Conservation (phyloP, 2,888 invertebrate species). For the Agrotis segetum region DNA sequence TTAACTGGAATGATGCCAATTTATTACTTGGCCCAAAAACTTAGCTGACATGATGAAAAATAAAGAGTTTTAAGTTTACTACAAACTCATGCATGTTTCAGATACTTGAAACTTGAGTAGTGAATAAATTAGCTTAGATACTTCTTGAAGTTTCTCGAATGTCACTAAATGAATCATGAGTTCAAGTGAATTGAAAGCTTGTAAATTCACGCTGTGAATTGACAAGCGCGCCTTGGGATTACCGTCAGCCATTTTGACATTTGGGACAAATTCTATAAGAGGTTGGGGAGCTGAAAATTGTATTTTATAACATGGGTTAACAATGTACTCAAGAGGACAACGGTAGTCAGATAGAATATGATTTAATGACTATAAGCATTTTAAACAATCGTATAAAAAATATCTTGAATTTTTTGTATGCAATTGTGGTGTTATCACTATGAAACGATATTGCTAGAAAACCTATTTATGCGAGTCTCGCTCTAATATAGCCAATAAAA, state of each 20-base stretch:
- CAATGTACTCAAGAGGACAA: neutral
- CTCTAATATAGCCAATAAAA: no score
- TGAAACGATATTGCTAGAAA: no score
- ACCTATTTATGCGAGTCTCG: no score
- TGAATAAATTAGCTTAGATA: neutral
- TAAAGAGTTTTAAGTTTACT: neutral
- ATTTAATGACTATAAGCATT: neutral
- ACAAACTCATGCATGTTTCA: conserved; percentile 2
- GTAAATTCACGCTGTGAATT: neutral
- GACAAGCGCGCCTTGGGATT: neutral
- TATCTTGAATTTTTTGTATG: no score
- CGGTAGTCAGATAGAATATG: neutral
- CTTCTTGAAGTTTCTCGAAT: conserved; percentile 3
- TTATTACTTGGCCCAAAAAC: conserved; percentile 3
- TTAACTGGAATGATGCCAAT: conserved; percentile 29
- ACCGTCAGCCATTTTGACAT: neutral
- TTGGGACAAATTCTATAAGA: neutral
- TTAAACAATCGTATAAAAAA: no score
- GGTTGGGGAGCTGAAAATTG: neutral
- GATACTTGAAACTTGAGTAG: neutral
- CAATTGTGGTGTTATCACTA: no score
- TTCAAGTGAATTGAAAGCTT: neutral
- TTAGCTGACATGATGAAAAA: conserved; percentile 5
- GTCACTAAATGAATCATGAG: conserved; percentile 10
- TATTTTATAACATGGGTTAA: no score